Percentiles rank a stretch among this genome's conserved stretches.
Conservation (phyloP, 92 coral and sea anemone genomes). For the Palythoa grandiflora region DNA sequence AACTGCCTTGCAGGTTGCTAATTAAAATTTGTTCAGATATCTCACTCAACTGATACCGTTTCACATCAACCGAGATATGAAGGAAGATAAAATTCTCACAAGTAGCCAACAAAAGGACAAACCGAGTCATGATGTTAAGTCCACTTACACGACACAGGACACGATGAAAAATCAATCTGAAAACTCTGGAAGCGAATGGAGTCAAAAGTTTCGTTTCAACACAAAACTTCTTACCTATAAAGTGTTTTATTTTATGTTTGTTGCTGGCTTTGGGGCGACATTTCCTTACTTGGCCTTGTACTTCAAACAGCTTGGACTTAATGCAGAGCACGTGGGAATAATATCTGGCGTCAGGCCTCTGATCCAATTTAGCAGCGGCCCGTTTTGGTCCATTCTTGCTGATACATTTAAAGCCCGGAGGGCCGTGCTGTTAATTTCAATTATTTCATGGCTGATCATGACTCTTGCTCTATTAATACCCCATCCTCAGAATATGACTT, state of each 20-base stretch:
- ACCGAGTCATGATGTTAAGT: neutral
- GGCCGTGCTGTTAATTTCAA: conserved; percentile 83
- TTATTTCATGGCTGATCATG: conserved; percentile 92
- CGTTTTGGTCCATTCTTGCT: conserved; percentile 93
- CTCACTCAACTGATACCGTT: neutral
- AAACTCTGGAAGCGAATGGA: conserved; percentile 25
- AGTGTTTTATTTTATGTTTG: conserved; percentile 90
- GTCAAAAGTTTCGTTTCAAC: conserved; percentile 53
- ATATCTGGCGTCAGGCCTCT: conserved; percentile 92
- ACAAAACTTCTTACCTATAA: conserved; percentile 80
- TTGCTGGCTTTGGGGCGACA: conserved; percentile 96
- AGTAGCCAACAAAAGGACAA: neutral
- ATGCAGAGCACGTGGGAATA: conserved; percentile 87
- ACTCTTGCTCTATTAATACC: conserved; percentile 91
- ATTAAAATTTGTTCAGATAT: too few species aligned
- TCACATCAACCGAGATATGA: neutral
- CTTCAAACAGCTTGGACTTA: conserved; percentile 93
- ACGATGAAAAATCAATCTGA: neutral
- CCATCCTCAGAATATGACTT: conserved; percentile 78
- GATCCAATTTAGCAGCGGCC: conserved; percentile 92
- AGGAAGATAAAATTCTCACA: neutral
- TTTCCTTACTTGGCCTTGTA: conserved; percentile 96
- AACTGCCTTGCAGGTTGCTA: too few species aligned
- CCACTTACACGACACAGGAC: neutral
- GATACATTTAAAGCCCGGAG: conserved; percentile 90